A percentile compares a stretch with the other conserved stretches of the same genome.
Evolutionary conservation across 2,797 vertebrate genomes (phyloP).

Genomic region (Sebastes hubbsi): DNA sequence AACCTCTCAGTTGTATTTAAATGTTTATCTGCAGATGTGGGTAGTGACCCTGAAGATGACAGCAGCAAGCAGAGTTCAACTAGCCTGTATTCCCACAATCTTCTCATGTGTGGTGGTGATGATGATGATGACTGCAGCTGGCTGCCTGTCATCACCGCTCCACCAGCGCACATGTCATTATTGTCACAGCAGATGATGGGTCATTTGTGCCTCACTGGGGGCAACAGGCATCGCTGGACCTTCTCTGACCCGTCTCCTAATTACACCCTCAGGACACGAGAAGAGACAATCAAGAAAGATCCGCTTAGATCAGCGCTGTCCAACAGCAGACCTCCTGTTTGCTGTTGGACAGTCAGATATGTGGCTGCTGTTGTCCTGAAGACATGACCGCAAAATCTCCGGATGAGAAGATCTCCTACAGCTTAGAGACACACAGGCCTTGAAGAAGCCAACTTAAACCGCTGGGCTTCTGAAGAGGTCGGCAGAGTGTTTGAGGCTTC

Average conservation of each 20-base stretch:
- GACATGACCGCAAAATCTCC: constrained; percentile 17
- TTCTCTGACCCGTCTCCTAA: constrained; percentile 71
- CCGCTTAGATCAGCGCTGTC: constrained; percentile 30
- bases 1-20: background rate
- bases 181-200: constrained; percentile 67
- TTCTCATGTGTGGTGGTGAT: constrained; percentile 25
- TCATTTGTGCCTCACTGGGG: constrained; percentile 70
- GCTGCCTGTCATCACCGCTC: constrained; percentile 60
- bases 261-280: constrained; percentile 72
- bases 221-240: constrained; percentile 69
- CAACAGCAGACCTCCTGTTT: constrained; percentile 46
- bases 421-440: constrained; percentile 27
- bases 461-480: constrained; percentile 32
- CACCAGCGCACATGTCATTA: constrained; percentile 61
- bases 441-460: constrained; percentile 17
- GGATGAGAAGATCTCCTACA: constrained; percentile 20
- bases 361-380: constrained; percentile 35
- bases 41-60: constrained; percentile 9
- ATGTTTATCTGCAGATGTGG: constrained; percentile 3
- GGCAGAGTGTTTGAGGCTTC: constrained; percentile 31
- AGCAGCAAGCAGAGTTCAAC: constrained; percentile 33
- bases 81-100: constrained; percentile 17
- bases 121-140: constrained; percentile 49
- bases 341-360: constrained; percentile 45
- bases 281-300: constrained; percentile 49